These are phyloP conservation scores for Agonopterix arenella DNA, from an alignment of 2,888 invertebrate species.

Conservation along the genomic window DNA sequence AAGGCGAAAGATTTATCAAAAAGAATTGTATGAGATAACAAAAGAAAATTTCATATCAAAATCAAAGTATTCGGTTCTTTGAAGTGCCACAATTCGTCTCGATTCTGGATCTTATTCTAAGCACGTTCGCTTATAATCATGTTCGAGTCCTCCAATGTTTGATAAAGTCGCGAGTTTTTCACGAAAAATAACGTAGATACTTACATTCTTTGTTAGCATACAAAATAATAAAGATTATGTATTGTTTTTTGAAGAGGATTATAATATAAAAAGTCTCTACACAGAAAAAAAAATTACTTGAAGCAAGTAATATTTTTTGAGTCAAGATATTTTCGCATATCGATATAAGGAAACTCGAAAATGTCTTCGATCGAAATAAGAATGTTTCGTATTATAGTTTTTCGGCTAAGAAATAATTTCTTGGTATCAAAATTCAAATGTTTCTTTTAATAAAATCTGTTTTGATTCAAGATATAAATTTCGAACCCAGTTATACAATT, in stretches of 20 bases:
- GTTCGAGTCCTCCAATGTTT: slow-evolving; percentile 69
- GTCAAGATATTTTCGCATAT: too few species aligned
- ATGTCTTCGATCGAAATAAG: too few species aligned
- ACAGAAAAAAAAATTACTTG: too few species aligned
- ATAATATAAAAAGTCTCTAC: neutral
- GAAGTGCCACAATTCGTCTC: slow-evolving; percentile 58
- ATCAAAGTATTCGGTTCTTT: slow-evolving; percentile 65
- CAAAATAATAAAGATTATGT: too few species aligned
- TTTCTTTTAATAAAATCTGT: too few species aligned
- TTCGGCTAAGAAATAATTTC: too few species aligned
- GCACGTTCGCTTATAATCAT: slow-evolving; percentile 73
- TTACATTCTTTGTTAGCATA: slow-evolving; percentile 3
- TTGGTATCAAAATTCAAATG: too few species aligned
- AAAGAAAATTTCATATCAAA: slow-evolving; percentile 60
- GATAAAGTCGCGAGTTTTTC: slow-evolving; percentile 61
- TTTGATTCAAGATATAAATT: too few species aligned
- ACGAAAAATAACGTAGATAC: slow-evolving; percentile 52
- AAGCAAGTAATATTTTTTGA: too few species aligned
- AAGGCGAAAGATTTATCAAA: neutral
- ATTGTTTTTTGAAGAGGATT: neutral
- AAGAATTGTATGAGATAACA: slow-evolving; percentile 50
- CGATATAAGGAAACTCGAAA: too few species aligned
- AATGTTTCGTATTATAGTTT: too few species aligned
- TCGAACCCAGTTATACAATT: too few species aligned
- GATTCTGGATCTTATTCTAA: slow-evolving; percentile 48